Conservation (phyloP, 30 jellyfish, hydroid and myxozoan species). For the Hydractinia echinata region DNA sequence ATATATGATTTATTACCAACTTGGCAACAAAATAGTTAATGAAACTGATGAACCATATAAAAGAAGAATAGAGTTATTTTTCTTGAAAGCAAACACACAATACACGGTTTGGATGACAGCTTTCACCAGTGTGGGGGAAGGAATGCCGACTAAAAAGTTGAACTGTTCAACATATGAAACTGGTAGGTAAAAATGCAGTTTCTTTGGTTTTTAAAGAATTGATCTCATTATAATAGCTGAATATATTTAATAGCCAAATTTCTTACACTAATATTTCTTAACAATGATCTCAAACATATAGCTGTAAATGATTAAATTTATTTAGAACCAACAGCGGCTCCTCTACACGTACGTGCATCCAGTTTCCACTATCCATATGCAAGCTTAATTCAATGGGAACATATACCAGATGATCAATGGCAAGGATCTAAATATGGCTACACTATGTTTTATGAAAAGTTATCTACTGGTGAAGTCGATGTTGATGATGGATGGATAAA, state of each 20-base stretch:
- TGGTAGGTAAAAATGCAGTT: not conserved
- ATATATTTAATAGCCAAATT: too few relatives aligned
- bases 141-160: not conserved
- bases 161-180: conserved; percentile 3
- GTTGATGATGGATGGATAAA: not conserved
- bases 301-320: not conserved
- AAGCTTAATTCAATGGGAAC: conserved; percentile 10
- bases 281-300: not conserved
- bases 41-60: conserved; percentile 11
- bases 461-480: not conserved
- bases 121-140: not conserved
- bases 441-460: not conserved
- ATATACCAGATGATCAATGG: conserved; percentile 11
- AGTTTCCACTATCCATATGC: conserved; percentile 8
- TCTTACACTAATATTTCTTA: too few relatives aligned
- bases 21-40: not conserved
- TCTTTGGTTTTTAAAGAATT: too few relatives aligned
- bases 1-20: not conserved
- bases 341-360: not conserved
- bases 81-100: not conserved
- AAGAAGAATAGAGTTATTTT: not conserved
- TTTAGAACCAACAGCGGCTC: conserved; percentile 14
- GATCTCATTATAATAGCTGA: too few relatives aligned
- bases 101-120: conserved; percentile 10
- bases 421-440: not conserved